Conservation (phyloP, 1,140 invertebrate genomes). For the Zelostemma sp. region DNA sequence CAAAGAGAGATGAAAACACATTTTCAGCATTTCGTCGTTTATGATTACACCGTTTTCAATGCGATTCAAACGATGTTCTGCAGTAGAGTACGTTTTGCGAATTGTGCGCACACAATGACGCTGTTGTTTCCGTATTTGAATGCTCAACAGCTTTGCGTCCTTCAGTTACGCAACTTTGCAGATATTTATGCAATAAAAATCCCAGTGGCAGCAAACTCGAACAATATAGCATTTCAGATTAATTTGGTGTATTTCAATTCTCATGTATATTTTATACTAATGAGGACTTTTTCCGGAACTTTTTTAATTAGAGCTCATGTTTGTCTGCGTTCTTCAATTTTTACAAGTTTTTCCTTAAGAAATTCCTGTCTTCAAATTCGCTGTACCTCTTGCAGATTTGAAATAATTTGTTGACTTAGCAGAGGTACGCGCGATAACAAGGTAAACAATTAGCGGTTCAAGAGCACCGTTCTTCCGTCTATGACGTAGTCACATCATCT, state of each 20-base stretch:
- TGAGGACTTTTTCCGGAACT: conserved; percentile 25
- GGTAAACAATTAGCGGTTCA: too few species aligned
- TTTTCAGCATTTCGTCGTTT: not conserved
- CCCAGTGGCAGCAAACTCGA: conserved; percentile 16
- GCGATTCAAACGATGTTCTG: not conserved
- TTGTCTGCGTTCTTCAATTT: not conserved
- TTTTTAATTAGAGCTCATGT: conserved; percentile 27
- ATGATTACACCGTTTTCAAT: not conserved
- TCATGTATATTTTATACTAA: conserved; percentile 21
- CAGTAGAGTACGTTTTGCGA: not conserved
- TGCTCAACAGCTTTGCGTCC: not conserved
- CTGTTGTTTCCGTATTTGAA: conserved; percentile 14
- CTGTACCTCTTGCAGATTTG: not conserved
- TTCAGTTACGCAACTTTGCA: conserved; percentile 16
- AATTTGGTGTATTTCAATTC: conserved; percentile 28
- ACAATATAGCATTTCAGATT: conserved; percentile 26
- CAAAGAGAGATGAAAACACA: too few species aligned
- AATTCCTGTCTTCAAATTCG: not conserved
- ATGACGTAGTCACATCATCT: too few species aligned
- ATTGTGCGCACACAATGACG: not conserved
- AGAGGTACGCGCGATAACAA: too few species aligned
- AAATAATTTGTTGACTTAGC: too few species aligned
- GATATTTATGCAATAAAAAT: conserved; percentile 27
- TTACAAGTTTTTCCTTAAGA: not conserved
- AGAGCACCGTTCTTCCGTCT: too few species aligned